Evolutionary conservation across 2,888 invertebrate species (phyloP), one percentile per base, ranked within the genome.

Genomic region (Eupithecia abbreviata): DNA sequence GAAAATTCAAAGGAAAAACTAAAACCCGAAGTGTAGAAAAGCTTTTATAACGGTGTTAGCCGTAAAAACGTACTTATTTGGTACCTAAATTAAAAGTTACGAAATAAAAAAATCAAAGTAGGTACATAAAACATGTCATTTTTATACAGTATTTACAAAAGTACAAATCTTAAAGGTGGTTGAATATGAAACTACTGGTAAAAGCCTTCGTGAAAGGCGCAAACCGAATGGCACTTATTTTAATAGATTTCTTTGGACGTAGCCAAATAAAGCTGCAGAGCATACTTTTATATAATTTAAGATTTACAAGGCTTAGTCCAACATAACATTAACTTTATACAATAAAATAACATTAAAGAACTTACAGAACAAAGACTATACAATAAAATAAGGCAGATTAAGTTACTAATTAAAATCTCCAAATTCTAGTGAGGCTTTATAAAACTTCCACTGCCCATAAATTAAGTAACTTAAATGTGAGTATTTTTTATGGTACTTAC

Each of bases 211-310:
- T 76, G 71, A 82, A 85, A 85, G 84, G 87, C 84, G 82, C 82
- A 80, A 82, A 85, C 86, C 85, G 83, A 90, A 90, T 90, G 90
- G 90, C 90, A 90, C 90, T 88, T 86, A 86, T 80, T 82, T 68
- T 74, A 78, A 82, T 79, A 82, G 77, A 81, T 77, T 81, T 85
- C 85, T 86, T 87, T 86, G 85, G 86, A 85, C 82, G n/a, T 80
- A 71, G 81, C 78, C 77, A 82, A 73, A 80, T 87, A 88, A 85
- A 86, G 84, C 84, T 84, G 80, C 80, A 78, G 47, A 82, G 84
- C 84, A 84, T 72, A 7, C 4, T 18, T 69, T 69, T 30, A 47
- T 12, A 69, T 69, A 49, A 47, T 12, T 67, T 71, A 86, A 84
- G 78, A 81, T 77, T 74, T 76, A 71, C 78, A 74, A 77, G 77